Conservation (phyloP, 2,888 invertebrate species). For the Dolichopus griseipennis region DNA sequence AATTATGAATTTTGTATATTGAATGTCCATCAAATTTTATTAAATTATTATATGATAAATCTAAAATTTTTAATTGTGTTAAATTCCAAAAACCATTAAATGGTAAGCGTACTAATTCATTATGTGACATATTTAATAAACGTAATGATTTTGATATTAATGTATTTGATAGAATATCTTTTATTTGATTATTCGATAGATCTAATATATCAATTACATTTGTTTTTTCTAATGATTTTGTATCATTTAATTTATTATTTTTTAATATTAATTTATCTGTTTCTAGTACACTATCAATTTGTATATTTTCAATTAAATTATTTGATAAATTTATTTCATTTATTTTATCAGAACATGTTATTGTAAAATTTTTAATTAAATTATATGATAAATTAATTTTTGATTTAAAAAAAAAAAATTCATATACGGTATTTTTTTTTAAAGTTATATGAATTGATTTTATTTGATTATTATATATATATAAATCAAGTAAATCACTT, state of each 20-base stretch:
- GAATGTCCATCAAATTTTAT: slow-evolving; percentile 1
- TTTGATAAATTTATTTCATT: not conserved
- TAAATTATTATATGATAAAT: not conserved
- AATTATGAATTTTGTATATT: not conserved
- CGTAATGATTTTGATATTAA: not conserved
- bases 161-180: not conserved
- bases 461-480: not conserved
- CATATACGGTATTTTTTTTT: not conserved
- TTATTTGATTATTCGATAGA: not conserved
- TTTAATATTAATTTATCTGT: not conserved
- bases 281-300: not conserved
- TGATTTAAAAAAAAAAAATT: not conserved
- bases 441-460: not conserved
- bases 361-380: not conserved
- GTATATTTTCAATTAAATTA: not conserved
- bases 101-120: not conserved
- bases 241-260: not conserved
- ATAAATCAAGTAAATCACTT: not conserved
- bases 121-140: not conserved
- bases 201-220: not conserved
- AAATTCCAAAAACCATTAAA: not conserved
- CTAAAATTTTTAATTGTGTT: slow-evolving; percentile 1
- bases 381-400: not conserved
- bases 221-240: not conserved
- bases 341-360: not conserved